Evolutionary conservation across 2,113 vertebrate species (phyloP), one percentile per base, ranked within the genome.

Genomic region (Aspidoscelis tigris): DNA sequence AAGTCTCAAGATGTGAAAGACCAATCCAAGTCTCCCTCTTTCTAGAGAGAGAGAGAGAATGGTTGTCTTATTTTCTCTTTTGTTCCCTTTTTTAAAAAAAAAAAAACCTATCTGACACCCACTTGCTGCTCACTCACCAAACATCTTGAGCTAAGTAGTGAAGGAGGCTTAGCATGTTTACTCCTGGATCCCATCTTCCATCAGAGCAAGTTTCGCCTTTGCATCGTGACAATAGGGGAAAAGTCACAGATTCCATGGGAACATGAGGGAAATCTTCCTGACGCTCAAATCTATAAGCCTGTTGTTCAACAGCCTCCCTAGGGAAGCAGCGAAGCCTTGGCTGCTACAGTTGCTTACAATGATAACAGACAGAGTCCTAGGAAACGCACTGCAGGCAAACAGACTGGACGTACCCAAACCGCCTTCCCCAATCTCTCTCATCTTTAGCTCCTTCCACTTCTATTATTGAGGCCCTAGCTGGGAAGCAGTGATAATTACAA

Each of bases 1-100:
- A 88, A 94, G 87, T 84, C 89, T 95, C 92, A 86, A 41, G 5
- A 87, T 93, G 78, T 79, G 47, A 95, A 95, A 94, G 87, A 87
- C 83, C 90, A 79, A 90, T 85, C 66, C 76, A 91, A 93, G 66
- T 78, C 86, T 84, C 80, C 0, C 6, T 86, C 82, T 22, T 79
- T 89, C 91, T 71, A 68, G 87, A 88, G 18, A 61, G 84, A 93
- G 76, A 77, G 33, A 77, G 66, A 78, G 41, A 93, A 89, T 7
- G 0, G 0, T 0, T 76, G 61, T 39, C 7, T 47, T 71, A 7
- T 50, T 75, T 76, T 53, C 10, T 21, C n/a, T n/a, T 50, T 50
- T 41, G 20, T 21, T 43, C 6, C 39, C 76, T 75, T 85, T n/a
- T n/a, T n/a, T n/a, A n/a, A n/a, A 58, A 75, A 91, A 50, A 6